Conservation (phyloP, 64 coral and sea anemone species). For the Montipora capricornis region DNA sequence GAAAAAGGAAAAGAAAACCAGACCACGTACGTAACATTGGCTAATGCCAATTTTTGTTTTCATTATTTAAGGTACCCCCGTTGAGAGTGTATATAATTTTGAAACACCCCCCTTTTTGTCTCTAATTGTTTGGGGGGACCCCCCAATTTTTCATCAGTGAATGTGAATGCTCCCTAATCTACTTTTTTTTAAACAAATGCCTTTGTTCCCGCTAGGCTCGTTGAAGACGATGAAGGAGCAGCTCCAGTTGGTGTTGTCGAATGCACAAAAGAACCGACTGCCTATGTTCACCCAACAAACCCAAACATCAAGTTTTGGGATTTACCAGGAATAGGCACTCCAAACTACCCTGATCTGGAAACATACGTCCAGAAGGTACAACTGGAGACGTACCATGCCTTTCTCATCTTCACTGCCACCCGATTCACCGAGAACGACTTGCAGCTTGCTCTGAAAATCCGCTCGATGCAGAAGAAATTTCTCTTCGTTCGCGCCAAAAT, state of each 20-base stretch:
- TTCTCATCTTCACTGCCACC: background rate
- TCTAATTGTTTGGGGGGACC: too few species aligned
- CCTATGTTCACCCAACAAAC: conserved; percentile 33
- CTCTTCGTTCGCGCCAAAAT: conserved; percentile 60
- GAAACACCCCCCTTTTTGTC: too few species aligned
- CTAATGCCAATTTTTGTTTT: too few species aligned
- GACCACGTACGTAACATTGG: too few species aligned
- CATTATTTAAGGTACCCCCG: too few species aligned
- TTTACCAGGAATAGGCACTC: conserved; percentile 50
- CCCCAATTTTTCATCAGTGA: too few species aligned
- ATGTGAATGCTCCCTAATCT: too few species aligned
- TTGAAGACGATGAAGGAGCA: conserved; percentile 28
- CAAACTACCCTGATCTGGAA: background rate
- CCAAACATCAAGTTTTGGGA: conserved; percentile 60
- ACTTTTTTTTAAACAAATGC: too few species aligned
- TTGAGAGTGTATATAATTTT: too few species aligned
- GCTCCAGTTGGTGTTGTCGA: conserved; percentile 10
- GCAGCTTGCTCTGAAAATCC: conserved; percentile 4
- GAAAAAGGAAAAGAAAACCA: too few species aligned
- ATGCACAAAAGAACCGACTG: background rate
- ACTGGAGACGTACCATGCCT: too few species aligned
- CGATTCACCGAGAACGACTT: conserved; percentile 29
- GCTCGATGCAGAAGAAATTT: background rate
- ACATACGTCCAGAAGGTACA: too few species aligned
- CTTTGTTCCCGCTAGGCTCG: conserved; percentile 6